Evolutionary conservation across 1,140 invertebrate genomes (phyloP), one percentile per base, ranked within the genome.

Genomic region (Bradynema listronoti): DNA sequence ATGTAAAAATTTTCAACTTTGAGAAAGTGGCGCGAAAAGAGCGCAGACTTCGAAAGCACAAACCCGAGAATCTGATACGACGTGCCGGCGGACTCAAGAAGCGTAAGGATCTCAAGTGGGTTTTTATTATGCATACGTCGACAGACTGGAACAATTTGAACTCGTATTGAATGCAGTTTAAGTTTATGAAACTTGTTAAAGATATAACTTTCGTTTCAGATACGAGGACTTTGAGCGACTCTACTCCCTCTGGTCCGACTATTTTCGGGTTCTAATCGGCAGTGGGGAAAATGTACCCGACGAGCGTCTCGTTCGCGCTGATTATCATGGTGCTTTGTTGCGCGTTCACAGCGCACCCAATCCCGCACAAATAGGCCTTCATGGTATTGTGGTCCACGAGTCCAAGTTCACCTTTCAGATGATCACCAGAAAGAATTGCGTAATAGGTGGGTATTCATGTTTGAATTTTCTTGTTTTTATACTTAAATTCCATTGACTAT

Each of bases 301-400:
- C 30, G 52, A 65, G 24, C 50, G 66, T 16, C 16, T 68, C 7
- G 25, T 68, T 4, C 49, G 58, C 11, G 27, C 46, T 0, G 66
- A 68, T 50, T 68, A 52, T 54, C 66, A 68, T 27, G 66, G 66
- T 33, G 61, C 45, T 16, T 30, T 68, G 43, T 41, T 68, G 25
- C 25, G 61, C 42, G 69, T 68, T 11, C 22, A 30, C 14, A 34
- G 65, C 29, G 32, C 66, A 16, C 14, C 58, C 9, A 68, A 68
- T 47, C 42, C 46, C 24, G 47, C 60, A 36, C 61, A 67, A 51
- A 67, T 67, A 51, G 65, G 65, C 11, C 30, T 71, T 1, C 36
- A 67, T 32, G 66, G 66, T 2, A 72, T 68, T 45, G 66, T 68
- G 14, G 32, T 68, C n/a, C 68, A 68, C 19, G 66, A 68, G 25